phyloP scores from a whole-genome alignment of 2,113 vertebrate species.

The Piprites chloris region DNA sequence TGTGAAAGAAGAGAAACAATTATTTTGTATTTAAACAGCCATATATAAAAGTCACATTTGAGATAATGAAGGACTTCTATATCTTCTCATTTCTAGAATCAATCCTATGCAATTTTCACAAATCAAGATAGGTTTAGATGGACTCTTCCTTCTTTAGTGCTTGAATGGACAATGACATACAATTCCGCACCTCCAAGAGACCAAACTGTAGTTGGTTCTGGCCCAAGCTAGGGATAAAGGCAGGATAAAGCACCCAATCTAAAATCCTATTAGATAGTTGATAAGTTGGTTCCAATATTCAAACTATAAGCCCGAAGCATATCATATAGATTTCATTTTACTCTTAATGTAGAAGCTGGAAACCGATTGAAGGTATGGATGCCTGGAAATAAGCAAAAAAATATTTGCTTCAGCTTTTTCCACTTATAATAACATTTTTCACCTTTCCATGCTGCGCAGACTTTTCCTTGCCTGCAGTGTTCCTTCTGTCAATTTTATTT shows the following conservation, averaged over 20 bases:
- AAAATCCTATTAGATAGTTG: neutral
- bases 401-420: conserved; percentile 7
- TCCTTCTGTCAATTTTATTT: neutral
- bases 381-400: neutral
- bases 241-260: neutral
- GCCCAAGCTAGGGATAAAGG: neutral
- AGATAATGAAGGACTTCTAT: neutral
- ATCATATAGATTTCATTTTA: neutral
- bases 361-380: neutral
- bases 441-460: neutral
- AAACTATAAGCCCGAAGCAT: neutral
- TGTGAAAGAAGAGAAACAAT: neutral
- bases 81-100: neutral
- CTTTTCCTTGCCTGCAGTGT: neutral
- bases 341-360: neutral
- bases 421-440: neutral
- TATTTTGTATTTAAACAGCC: neutral
- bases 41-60: neutral
- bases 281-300: neutral
- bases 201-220: neutral
- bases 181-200: neutral
- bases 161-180: neutral
- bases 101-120: neutral
- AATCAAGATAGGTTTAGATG: neutral
- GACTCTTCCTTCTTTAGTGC: neutral